A percentile compares a stretch with the other conserved stretches of the same genome.
These are phyloP conservation scores for Autographa pulchrina DNA, from an alignment of 2,888 invertebrate genomes.

Conservation along the genomic window DNA sequence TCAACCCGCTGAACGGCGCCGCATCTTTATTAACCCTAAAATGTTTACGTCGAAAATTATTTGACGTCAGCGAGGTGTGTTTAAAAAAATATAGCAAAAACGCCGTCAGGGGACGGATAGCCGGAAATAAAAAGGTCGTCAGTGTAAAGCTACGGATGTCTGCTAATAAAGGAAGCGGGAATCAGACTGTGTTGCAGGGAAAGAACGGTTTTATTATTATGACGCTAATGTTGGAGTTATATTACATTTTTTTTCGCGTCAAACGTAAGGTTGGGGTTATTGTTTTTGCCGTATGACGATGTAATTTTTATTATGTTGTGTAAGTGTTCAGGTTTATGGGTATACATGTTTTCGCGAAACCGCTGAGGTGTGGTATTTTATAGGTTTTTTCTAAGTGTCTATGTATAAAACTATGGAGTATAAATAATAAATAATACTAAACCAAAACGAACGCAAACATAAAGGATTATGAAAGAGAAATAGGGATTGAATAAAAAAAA, in stretches of 20 bases:
- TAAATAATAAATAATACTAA: too few relatives aligned
- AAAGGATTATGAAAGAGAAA: background rate
- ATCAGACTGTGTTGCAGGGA: slow-evolving; percentile 73
- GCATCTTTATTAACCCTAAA: slow-evolving; percentile 77
- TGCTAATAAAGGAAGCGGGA: slow-evolving; percentile 83
- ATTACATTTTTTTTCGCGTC: slow-evolving; percentile 65
- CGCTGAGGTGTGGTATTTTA: slow-evolving; percentile 8
- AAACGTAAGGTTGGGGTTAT: slow-evolving; percentile 53
- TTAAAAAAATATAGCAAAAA: slow-evolving; percentile 66
- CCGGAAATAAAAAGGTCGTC: slow-evolving; percentile 86
- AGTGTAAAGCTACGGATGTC: slow-evolving; percentile 77
- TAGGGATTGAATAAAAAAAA: background rate
- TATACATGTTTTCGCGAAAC: slow-evolving; percentile 34
- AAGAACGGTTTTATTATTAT: slow-evolving; percentile 83
- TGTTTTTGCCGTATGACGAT: slow-evolving; percentile 59
- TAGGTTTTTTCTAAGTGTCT: slow-evolving; percentile 12
- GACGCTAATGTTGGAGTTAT: slow-evolving; percentile 77
- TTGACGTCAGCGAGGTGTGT: slow-evolving; percentile 71
- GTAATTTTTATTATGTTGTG: slow-evolving; percentile 50
- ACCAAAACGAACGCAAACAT: background rate
- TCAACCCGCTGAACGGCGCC: slow-evolving; percentile 61
- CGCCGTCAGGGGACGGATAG: slow-evolving; percentile 67
- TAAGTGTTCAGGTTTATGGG: slow-evolving; percentile 41
- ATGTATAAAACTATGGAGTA: background rate
- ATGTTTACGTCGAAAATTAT: slow-evolving; percentile 78